A percentile compares a stretch with the other conserved stretches of the same genome.
Evolutionary conservation across 35 echinoderm and acorn worm genomes (phyloP).

Genomic region (Acanthaster planci): DNA sequence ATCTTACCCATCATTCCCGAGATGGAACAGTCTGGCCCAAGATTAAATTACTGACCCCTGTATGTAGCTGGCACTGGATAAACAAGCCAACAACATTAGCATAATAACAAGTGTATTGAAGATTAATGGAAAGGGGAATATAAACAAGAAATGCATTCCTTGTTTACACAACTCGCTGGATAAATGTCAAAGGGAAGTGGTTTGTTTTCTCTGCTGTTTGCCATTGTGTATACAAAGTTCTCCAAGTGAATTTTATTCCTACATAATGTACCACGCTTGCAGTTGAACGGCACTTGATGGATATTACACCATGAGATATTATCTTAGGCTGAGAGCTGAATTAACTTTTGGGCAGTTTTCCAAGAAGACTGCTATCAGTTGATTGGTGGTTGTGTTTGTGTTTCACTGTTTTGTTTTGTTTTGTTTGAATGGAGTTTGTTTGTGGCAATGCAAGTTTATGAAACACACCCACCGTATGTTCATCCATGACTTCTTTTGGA

Average conservation of each 20-base stretch:
- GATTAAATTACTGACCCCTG: slow-evolving; percentile 26
- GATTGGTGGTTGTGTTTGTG: no score
- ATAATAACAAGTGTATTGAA: slow-evolving; percentile 32
- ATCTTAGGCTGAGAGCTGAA: no score
- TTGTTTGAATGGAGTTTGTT: no score
- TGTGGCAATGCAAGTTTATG: no score
- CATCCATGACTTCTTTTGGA: no score
- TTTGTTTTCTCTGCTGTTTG: slow-evolving; percentile 20
- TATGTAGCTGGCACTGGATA: slow-evolving; percentile 25
- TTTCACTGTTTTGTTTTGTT: no score
- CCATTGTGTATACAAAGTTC: slow-evolving; percentile 19
- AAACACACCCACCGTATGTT: no score
- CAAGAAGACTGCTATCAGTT: no score
- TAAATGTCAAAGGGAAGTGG: slow-evolving; percentile 25
- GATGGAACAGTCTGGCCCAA: slow-evolving; percentile 15
- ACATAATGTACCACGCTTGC: no score
- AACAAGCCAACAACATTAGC: slow-evolving; percentile 33
- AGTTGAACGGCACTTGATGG: no score
- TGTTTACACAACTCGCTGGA: slow-evolving; percentile 27
- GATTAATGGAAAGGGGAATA: slow-evolving; percentile 31
- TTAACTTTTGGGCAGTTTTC: no score
- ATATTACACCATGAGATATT: no score
- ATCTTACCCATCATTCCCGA: neutral
- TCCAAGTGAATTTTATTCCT: slow-evolving; percentile 1
- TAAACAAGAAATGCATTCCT: slow-evolving; percentile 26